phyloP scores from a whole-genome alignment of 2,888 invertebrate species.

The Ommatoiulus sabulosus region DNA sequence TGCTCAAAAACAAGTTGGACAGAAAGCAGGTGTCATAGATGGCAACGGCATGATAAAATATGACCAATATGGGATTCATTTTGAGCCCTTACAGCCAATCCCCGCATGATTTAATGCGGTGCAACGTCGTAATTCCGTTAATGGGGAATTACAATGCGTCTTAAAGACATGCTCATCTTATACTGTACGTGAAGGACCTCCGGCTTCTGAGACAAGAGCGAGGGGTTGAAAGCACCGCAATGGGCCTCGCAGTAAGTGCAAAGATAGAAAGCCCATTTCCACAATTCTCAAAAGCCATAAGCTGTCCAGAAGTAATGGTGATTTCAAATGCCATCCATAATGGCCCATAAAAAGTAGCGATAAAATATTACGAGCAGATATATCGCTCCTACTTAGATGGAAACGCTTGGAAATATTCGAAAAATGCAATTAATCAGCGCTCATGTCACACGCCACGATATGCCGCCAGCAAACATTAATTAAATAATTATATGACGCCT shows the following conservation, averaged over 20 bases:
- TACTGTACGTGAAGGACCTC: background rate
- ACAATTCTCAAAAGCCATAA: conserved; percentile 34
- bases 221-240: background rate
- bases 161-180: background rate
- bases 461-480: background rate
- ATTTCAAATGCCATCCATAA: conserved; percentile 28
- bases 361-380: conserved; percentile 34
- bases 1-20: background rate
- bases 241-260: background rate
- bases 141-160: conserved; percentile 28
- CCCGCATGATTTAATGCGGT: conserved; percentile 7
- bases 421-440: conserved; percentile 22
- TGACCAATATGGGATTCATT: conserved; percentile 15
- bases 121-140: conserved; percentile 22
- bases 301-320: conserved; percentile 28
- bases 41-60: background rate
- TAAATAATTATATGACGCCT: background rate
- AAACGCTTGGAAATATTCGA: background rate
- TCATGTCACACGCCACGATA: background rate
- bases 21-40: conserved; percentile 5
- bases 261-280: conserved; percentile 20
- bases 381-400: background rate
- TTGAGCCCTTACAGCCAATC: background rate
- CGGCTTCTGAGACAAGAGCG: background rate
- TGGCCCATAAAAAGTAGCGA: conserved; percentile 21